These are phyloP conservation scores for Periphyllus acericola DNA, from an alignment of 2,888 invertebrate species.

Conservation along the genomic window DNA sequence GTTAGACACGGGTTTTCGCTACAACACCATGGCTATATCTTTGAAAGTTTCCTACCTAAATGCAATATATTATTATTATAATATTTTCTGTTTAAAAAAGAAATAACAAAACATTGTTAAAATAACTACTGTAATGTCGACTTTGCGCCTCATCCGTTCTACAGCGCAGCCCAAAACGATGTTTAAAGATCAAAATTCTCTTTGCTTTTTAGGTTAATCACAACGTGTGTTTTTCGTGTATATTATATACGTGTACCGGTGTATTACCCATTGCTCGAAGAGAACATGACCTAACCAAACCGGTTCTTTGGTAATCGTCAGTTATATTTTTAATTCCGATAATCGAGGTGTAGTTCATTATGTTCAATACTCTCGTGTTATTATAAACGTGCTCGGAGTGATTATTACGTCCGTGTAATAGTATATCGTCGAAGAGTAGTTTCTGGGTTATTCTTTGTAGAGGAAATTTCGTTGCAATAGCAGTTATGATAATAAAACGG, in stretches of 20 bases:
- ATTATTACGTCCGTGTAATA: neutral
- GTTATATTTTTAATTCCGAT: neutral
- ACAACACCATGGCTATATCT: too few species aligned
- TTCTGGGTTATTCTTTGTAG: neutral
- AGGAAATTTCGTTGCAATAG: too few species aligned
- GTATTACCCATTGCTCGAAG: neutral
- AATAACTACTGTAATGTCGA: too few species aligned
- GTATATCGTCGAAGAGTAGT: too few species aligned
- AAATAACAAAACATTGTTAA: too few species aligned
- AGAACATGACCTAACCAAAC: slow-evolving; percentile 38
- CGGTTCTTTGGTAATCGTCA: slow-evolving; percentile 19
- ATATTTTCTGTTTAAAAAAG: too few species aligned
- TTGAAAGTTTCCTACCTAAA: too few species aligned
- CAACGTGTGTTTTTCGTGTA: neutral
- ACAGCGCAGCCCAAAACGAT: neutral
- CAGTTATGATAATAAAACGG: too few species aligned
- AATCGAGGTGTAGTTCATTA: neutral
- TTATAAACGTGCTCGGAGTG: neutral
- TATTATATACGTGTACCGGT: neutral
- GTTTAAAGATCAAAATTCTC: neutral
- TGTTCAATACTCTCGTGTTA: neutral
- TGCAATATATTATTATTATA: too few species aligned
- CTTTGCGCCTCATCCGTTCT: neutral
- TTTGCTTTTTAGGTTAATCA: slow-evolving; percentile 23
- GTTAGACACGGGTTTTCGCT: too few species aligned